phyloP scores from a whole-genome alignment of 2,113 vertebrate species.

The Lates calcarifer region DNA sequence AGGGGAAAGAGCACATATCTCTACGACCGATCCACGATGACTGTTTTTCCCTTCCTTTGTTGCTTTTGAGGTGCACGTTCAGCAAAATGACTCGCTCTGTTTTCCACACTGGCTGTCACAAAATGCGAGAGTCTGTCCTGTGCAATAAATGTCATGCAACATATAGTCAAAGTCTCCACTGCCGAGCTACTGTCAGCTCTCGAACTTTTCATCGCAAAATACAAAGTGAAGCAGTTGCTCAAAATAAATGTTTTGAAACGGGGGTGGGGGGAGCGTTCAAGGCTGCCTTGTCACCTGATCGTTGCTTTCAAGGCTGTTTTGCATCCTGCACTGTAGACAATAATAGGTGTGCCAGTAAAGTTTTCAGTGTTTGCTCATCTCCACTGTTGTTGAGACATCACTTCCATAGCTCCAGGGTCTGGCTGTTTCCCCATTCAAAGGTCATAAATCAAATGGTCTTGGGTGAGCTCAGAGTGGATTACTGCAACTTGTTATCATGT shows the following conservation, averaged over 20 bases:
- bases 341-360: constrained; percentile 61
- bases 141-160: constrained; percentile 67
- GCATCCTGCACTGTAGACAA: constrained; percentile 57
- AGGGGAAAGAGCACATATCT: constrained; percentile 58
- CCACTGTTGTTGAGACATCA: constrained; percentile 52
- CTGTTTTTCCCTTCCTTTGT: constrained; percentile 57
- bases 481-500: constrained; percentile 36
- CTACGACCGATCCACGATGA: constrained; percentile 49
- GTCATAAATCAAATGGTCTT: constrained; percentile 56
- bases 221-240: constrained; percentile 72
- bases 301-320: constrained; percentile 64
- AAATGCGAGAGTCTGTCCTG: constrained; percentile 66
- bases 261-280: constrained; percentile 39
- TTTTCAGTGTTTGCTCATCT: constrained; percentile 55
- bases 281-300: constrained; percentile 70
- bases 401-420: constrained; percentile 50
- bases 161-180: constrained; percentile 71
- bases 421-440: constrained; percentile 16
- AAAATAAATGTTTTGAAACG: constrained; percentile 78
- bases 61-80: constrained; percentile 73
- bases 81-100: constrained; percentile 63
- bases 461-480: constrained; percentile 32
- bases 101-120: constrained; percentile 68
- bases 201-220: constrained; percentile 55
- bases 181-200: constrained; percentile 68